Base-by-base conservation (phyloP, 2,797 vertebrate genomes). In the Sebastes glaucus region DNA sequence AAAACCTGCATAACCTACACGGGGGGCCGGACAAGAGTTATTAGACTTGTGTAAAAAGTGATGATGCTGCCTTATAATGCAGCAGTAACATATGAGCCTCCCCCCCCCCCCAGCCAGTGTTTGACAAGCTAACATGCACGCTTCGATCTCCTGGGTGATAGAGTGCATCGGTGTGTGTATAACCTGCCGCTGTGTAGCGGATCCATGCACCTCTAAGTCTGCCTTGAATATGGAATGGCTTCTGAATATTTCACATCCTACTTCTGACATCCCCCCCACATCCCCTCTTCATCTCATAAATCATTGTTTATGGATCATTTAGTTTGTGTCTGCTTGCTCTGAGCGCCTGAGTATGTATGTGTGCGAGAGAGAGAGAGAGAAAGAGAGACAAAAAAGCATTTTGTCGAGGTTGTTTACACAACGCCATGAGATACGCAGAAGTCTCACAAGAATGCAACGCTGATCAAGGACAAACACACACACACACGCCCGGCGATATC, bases 271-370 rank as follows among this genome's bases (percentile, higher is more conserved):
- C 11, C 62, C 68, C 72, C 77, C 35, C 71, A 33, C 35, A 5
- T 5, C 35, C 2, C 5, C 13, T 1, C 13, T 38, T 72, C 78
- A 79, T 88, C 89, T 91, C 92, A 93, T 94, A 93, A 93, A 94
- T 95, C 93, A 92, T 86, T 87, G 86, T 94, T 94, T 93, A 93
- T 92, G 88, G 91, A 90, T 92, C 87, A 92, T 92, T 92, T 94
- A 85, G 70, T 83, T 83, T 73, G 60, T 82, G 71, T 71, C 75
- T 82, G 70, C 71, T 79, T 82, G 70, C 71, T 79, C 53, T 66
- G 35, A 63, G 59, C 25, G 22, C 67, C n/a, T 78, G 46, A 70
- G 49, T 77, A 16, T 60, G 60, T 66, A 42, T 46, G 63, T 23
- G 20, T 42, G 52, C 2, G 28, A 5, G 27, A 20, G 30, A 60